Percentiles rank a stretch among this genome's conserved stretches.
phyloP scores from a whole-genome alignment of 2,888 invertebrate species.

The Netelia virgata region DNA sequence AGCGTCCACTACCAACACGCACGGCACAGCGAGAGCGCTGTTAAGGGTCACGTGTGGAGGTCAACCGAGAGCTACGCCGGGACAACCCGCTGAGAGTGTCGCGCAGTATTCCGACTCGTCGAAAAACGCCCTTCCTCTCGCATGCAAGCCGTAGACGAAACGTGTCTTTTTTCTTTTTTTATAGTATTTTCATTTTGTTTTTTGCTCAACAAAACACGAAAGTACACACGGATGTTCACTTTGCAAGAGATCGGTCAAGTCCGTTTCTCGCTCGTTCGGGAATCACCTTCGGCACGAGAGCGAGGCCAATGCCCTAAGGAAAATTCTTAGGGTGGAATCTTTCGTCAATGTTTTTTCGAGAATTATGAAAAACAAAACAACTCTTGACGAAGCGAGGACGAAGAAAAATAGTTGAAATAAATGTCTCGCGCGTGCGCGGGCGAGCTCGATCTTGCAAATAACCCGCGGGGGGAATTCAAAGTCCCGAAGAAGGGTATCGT shows the following conservation, averaged over 20 bases:
- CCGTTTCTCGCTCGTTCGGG: background rate
- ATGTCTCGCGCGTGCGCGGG: no score
- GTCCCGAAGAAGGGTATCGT: background rate
- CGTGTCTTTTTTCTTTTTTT: constrained; percentile 2
- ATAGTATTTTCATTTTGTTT: constrained; percentile 22
- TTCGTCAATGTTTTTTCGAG: no score
- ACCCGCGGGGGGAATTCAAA: background rate
- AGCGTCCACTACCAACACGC: constrained; percentile 61
- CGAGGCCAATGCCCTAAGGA: no score
- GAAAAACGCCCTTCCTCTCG: constrained; percentile 65
- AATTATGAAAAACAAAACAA: no score
- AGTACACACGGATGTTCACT: background rate
- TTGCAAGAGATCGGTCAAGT: constrained; percentile 14
- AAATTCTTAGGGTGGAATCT: no score
- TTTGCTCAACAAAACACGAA: constrained; percentile 3
- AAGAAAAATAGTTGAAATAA: constrained; percentile 2
- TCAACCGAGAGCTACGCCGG: constrained; percentile 78
- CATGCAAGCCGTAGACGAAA: constrained; percentile 52
- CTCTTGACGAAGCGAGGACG: background rate
- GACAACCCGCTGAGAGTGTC: constrained; percentile 83
- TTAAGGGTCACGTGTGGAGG: constrained; percentile 74
- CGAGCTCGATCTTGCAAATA: background rate
- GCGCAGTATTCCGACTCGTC: constrained; percentile 76
- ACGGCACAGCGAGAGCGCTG: constrained; percentile 31
- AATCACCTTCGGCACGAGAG: no score